Evolutionary conservation across 1,140 invertebrate species (phyloP).

Genomic region (Aleiodes sp.): DNA sequence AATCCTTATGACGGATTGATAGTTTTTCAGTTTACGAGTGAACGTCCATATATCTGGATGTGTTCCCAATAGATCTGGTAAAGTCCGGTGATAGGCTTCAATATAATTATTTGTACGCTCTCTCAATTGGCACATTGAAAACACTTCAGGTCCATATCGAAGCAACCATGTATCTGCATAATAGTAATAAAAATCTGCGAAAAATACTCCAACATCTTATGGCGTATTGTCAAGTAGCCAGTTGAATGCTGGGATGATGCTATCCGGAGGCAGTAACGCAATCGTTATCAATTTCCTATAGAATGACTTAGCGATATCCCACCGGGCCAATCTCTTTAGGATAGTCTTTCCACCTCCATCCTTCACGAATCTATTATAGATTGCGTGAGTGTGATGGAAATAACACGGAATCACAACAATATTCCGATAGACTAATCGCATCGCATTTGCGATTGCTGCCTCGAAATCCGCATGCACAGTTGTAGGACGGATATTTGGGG

Average conservation of each 20-base stretch:
- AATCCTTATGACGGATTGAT: too few relatives aligned
- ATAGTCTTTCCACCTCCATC: background rate
- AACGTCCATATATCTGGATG: background rate
- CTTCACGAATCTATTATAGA: background rate
- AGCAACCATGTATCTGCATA: background rate
- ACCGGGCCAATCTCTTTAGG: too few relatives aligned
- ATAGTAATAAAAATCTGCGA: background rate
- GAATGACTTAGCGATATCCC: background rate
- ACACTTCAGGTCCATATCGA: background rate
- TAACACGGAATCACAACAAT: background rate
- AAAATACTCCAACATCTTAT: background rate
- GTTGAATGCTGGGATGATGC: background rate
- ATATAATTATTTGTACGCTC: background rate
- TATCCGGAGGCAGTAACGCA: background rate
- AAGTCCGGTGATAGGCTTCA: background rate
- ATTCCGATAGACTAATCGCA: background rate
- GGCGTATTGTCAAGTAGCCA: background rate
- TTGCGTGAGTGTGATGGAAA: background rate
- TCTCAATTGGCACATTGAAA: background rate
- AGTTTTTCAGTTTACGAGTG: background rate
- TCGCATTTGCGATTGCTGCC: background rate
- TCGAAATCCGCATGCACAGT: background rate
- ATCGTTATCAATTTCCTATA: background rate
- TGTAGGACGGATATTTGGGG: background rate
- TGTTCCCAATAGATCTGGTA: background rate